Conservation (phyloP, 2,888 invertebrate species). For the Sarcophaga variegata region DNA sequence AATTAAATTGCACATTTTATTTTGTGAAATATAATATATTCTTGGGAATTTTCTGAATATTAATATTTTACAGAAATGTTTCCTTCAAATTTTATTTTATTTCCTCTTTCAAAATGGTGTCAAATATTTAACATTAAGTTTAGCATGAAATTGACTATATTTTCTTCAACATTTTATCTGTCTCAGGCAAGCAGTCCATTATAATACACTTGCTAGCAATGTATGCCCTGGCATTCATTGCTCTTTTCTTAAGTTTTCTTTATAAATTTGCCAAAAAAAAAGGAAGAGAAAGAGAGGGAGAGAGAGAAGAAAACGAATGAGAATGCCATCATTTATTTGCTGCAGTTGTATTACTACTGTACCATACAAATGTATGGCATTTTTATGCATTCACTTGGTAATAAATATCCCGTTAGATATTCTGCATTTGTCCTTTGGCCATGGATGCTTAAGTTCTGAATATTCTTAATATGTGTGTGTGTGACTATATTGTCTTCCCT, state of each 20-base stretch:
- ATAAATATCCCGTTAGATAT: not conserved
- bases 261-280: not conserved
- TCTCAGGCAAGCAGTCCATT: constrained; percentile 37
- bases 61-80: not conserved
- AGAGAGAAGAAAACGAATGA: too few species aligned
- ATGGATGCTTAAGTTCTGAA: constrained; percentile 23
- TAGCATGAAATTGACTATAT: constrained; percentile 45
- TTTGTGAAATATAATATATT: not conserved
- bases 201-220: not conserved
- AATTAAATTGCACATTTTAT: not conserved
- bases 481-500: constrained; percentile 33
- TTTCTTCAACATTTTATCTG: constrained; percentile 27
- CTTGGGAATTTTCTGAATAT: not conserved
- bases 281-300: not conserved
- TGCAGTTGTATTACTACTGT: constrained; percentile 33
- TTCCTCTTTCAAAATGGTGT: constrained; percentile 7
- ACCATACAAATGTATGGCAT: not conserved
- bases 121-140: constrained; percentile 46
- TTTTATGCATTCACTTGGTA: not conserved
- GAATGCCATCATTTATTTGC: constrained; percentile 35
- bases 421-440: not conserved
- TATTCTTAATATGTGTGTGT: constrained; percentile 15
- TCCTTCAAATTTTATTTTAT: constrained; percentile 2
- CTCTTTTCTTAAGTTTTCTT: not conserved
- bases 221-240: not conserved